Conservation (phyloP, 2,888 invertebrate genomes). For the Eugnorisma glareosa region DNA sequence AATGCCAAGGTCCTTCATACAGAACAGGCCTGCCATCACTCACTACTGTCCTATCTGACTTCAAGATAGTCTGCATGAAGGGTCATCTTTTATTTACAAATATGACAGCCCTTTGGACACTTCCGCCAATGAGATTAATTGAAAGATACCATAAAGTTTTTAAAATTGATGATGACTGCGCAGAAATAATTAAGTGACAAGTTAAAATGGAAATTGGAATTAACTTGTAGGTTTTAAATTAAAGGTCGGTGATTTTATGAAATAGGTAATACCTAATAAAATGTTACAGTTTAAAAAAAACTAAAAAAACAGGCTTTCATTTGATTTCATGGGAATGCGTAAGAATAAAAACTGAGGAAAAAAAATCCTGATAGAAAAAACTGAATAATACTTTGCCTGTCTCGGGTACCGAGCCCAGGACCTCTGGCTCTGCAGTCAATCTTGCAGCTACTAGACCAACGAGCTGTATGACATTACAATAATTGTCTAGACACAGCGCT, state of each 20-base stretch:
- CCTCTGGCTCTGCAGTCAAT: neutral
- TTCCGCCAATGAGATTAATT: conserved; percentile 51
- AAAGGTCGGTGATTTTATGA: neutral
- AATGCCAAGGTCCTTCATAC: conserved; percentile 19
- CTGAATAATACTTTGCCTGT: neutral
- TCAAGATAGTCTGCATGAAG: neutral
- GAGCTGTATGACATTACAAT: no score
- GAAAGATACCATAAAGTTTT: conserved; percentile 43
- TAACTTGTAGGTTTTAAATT: neutral
- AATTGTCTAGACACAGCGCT: no score
- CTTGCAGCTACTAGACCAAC: neutral
- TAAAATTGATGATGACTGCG: conserved; percentile 24
- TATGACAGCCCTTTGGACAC: conserved; percentile 23
- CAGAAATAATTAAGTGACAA: neutral
- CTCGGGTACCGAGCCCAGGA: neutral
- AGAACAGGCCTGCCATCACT: neutral
- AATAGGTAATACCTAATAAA: neutral
- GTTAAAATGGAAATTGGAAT: neutral
- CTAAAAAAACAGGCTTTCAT: no score
- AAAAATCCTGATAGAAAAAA: no score
- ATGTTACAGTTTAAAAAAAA: no score
- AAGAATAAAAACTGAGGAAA: no score
- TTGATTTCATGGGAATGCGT: no score
- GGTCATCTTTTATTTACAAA: conserved; percentile 50
- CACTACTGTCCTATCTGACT: neutral